Conservation (phyloP, 2,113 vertebrate genomes). For the Gambusia holbrooki region DNA sequence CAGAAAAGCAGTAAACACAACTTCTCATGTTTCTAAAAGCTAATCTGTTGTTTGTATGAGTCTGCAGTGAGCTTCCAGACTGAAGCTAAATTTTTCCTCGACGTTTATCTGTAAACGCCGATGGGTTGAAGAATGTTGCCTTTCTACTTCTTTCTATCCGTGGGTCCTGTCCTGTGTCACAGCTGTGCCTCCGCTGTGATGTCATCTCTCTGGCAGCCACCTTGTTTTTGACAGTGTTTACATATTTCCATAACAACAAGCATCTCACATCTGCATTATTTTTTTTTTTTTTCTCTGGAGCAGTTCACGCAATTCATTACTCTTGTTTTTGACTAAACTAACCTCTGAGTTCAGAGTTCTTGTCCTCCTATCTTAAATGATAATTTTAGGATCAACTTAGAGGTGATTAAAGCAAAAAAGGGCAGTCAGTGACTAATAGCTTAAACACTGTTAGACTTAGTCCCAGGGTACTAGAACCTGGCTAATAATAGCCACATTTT, state of each 20-base stretch:
- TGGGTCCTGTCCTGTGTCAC: constrained; percentile 43
- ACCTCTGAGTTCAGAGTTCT: neutral
- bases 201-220: constrained; percentile 71
- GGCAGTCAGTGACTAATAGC: neutral
- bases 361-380: neutral
- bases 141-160: neutral
- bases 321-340: neutral
- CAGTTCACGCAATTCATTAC: constrained; percentile 19
- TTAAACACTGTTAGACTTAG: neutral
- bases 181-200: constrained; percentile 71
- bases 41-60: neutral
- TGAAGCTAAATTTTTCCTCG: neutral
- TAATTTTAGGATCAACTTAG: constrained; percentile 2
- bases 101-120: constrained; percentile 27
- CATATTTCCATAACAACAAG: constrained; percentile 67
- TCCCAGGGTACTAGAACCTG: neutral
- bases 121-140: neutral
- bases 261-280: constrained; percentile 76
- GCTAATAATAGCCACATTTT: too few relatives aligned
- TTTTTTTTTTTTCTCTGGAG: constrained; percentile 33
- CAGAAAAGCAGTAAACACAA: neutral
- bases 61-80: neutral
- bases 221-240: constrained; percentile 80
- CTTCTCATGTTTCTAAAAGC: neutral
- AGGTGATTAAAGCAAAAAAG: neutral